Conservation (phyloP, 1,140 invertebrate genomes). For the Dysdera silvatica region DNA sequence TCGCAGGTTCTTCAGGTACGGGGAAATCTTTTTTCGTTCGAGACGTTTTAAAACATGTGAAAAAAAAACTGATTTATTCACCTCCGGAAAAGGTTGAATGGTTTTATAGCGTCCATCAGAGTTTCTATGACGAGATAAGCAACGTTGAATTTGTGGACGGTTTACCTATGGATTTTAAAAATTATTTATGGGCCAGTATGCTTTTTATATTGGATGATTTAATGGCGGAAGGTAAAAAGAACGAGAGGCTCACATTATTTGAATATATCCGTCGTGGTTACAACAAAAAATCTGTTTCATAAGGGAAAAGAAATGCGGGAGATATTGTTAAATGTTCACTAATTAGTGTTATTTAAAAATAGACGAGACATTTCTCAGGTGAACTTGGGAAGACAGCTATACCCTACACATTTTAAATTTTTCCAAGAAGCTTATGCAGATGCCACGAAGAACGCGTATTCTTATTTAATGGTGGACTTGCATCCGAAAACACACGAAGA, state of each 20-base stretch:
- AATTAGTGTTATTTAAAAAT: constrained; percentile 44
- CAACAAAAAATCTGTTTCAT: constrained; percentile 45
- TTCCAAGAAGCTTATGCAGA: constrained; percentile 39
- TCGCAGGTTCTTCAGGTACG: background rate
- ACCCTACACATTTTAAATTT: constrained; percentile 40
- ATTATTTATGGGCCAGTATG: background rate
- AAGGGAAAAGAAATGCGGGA: constrained; percentile 40
- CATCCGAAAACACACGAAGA: background rate
- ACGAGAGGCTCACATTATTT: constrained; percentile 41
- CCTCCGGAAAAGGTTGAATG: background rate
- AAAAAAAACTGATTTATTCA: background rate
- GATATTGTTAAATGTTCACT: constrained; percentile 41
- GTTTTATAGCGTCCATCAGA: background rate
- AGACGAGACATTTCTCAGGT: constrained; percentile 43
- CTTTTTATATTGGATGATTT: constrained; percentile 43
- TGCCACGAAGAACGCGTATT: background rate
- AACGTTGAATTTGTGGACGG: constrained; percentile 9
- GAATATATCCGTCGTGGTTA: constrained; percentile 43
- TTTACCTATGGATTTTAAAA: background rate
- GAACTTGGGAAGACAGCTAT: constrained; percentile 38
- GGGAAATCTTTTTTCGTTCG: background rate
- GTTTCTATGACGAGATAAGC: background rate
- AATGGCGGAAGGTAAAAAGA: constrained; percentile 38
- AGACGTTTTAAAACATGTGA: background rate
- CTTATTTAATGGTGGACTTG: constrained; percentile 5